Base-by-base conservation (phyloP, 2,888 invertebrate species). In the Nasonovia ribisnigri region DNA sequence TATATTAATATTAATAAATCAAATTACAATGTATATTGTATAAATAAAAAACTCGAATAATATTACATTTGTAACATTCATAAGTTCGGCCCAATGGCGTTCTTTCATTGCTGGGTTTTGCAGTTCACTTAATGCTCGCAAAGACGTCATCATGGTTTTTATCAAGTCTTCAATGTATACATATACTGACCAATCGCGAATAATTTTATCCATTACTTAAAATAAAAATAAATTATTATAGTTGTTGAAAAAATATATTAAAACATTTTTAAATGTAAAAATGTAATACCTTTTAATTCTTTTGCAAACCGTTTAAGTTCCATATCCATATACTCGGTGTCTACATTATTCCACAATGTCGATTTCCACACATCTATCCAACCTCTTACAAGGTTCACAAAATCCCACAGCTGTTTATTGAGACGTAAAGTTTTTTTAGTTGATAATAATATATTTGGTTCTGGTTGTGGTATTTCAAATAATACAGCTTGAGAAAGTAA, bases 81-180 rank as follows among this genome's bases (percentile, higher is more conserved):
- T 99, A 43, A 99, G 96, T 95, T 99, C 98, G 93, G 97, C 96
- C 99, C 99, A 99, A 96, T 99, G 99, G 89, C 99, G 97, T 94
- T 98, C 98, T 94, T 98, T 97, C 95, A 99, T 99, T 0, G 99
- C 98, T 0, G 99, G 98, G 96, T 99, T 99, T 96, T 99, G 99
- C 20, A 99, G 96, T 95, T 99, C 99, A 8, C 98, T 98, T 3
- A 99, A 98, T 1, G 99, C 99, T 95, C 98, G 96, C 95, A 99
- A 96, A 0, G 99, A 99, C 0, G 99, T 98, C 96, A 99, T 97
- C 96, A 99, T 97, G 96, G 99, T 99, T 96, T 98, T 98, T 51
- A 99, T 97, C 10, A 97, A 97, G 11, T 96, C 97, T 96, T 99
- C 99, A 94, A 98, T 96, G 48, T 97, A 97, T n/a, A 96, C 95